phyloP scores from a whole-genome alignment of 2,797 vertebrate genomes.

The Dipus sagitta region DNA sequence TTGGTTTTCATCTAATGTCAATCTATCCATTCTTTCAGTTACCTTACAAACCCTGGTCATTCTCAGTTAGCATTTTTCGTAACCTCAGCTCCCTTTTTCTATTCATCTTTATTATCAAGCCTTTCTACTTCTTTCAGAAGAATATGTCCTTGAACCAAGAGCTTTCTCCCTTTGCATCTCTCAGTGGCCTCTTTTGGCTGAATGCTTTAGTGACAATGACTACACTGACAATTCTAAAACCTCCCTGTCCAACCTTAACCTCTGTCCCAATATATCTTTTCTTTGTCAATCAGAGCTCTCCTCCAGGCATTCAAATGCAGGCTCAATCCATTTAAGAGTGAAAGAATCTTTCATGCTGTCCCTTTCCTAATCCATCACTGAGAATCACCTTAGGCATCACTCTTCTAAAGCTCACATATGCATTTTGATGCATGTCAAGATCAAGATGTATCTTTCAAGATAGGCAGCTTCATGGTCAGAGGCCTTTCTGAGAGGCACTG shows the following conservation, averaged over 20 bases:
- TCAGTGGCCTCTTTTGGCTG: slow-evolving; percentile 79
- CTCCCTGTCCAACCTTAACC: slow-evolving; percentile 80
- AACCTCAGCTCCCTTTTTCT: not conserved
- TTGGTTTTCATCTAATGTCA: slow-evolving; percentile 61
- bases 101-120: slow-evolving; percentile 25
- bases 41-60: not conserved
- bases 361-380: slow-evolving; percentile 69
- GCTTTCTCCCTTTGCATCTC: slow-evolving; percentile 60
- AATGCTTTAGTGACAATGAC: slow-evolving; percentile 79
- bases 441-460: slow-evolving; percentile 71
- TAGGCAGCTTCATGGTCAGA: slow-evolving; percentile 60
- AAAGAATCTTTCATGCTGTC: slow-evolving; percentile 76
- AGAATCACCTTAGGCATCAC: slow-evolving; percentile 78
- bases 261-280: slow-evolving; percentile 80
- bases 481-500: slow-evolving; percentile 48
- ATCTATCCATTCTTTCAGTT: slow-evolving; percentile 11
- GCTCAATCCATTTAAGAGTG: slow-evolving; percentile 77
- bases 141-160: slow-evolving; percentile 75
- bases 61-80: slow-evolving; percentile 9
- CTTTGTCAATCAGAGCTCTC: slow-evolving; percentile 78
- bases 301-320: slow-evolving; percentile 75
- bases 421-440: slow-evolving; percentile 79
- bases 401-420: slow-evolving; percentile 67
- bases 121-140: slow-evolving; percentile 57
- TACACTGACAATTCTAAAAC: slow-evolving; percentile 80